Conservation (phyloP, 2,113 vertebrate genomes). For the Myrmecobius fasciatus region DNA sequence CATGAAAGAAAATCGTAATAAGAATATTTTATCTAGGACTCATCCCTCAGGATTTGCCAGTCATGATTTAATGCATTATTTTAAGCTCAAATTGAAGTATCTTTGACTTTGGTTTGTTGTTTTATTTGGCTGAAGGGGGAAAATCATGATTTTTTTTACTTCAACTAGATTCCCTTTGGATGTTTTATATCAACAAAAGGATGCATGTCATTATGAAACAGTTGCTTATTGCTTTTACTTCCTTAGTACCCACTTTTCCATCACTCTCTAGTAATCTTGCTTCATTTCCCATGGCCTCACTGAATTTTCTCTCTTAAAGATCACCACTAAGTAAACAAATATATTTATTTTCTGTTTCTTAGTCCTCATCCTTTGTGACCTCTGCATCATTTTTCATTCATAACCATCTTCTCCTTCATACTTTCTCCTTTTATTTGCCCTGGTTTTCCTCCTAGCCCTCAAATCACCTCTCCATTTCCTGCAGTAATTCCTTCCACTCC, state of each 20-base stretch:
- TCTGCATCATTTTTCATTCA: not conserved
- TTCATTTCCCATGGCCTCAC: not conserved
- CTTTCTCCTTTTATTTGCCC: not conserved
- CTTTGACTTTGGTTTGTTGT: conserved; percentile 56
- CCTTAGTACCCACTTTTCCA: not conserved
- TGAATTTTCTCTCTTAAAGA: not conserved
- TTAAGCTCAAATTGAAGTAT: conserved; percentile 68
- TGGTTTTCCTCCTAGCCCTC: not conserved
- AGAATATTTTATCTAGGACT: conserved; percentile 69
- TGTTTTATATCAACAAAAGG: conserved; percentile 28
- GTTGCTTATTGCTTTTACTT: not conserved
- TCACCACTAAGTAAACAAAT: not conserved
- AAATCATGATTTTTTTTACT: conserved; percentile 59
- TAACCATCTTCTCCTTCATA: not conserved
- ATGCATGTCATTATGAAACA: not conserved
- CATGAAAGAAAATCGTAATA: conserved; percentile 65
- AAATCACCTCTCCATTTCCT: not conserved
- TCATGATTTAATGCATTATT: conserved; percentile 69
- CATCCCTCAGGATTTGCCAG: conserved; percentile 55
- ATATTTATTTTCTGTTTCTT: not conserved
- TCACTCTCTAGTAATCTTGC: not conserved
- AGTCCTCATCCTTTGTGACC: not conserved
- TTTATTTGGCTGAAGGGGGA: conserved; percentile 62
- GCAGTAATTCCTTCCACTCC: not conserved
- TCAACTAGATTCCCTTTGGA: conserved; percentile 65